These are phyloP conservation scores for Otolemur crassicaudatus DNA, from an alignment of 2,797 vertebrate species.

Conservation along the genomic window DNA sequence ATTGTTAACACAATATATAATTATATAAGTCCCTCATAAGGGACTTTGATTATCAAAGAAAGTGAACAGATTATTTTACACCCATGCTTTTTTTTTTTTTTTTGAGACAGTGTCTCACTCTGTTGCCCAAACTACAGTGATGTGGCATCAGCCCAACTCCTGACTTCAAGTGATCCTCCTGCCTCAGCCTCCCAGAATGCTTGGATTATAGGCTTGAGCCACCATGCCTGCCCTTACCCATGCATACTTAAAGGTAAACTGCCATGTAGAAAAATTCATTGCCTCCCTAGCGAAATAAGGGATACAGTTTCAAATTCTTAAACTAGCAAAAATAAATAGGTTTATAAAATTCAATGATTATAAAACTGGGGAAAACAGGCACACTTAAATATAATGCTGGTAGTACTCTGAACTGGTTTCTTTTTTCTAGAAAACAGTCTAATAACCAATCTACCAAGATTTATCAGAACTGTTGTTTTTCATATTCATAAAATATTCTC, in stretches of 20 bases:
- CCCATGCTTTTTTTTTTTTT: not conserved
- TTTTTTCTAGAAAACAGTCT: not conserved
- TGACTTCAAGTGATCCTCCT: too few species aligned
- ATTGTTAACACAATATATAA: not conserved
- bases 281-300: not conserved
- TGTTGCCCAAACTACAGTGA: too few species aligned
- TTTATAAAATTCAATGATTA: constrained; percentile 35
- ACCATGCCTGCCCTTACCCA: not conserved
- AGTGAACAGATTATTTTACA: not conserved
- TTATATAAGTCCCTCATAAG: not conserved
- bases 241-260: constrained; percentile 4
- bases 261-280: not conserved
- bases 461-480: not conserved
- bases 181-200: too few species aligned
- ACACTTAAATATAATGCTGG: constrained; percentile 4
- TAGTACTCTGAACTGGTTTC: not conserved
- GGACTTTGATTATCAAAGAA: not conserved
- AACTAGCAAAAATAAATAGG: constrained; percentile 1
- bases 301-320: not conserved
- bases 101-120: too few species aligned
- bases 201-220: too few species aligned
- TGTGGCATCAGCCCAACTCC: too few species aligned
- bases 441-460: constrained; percentile 10
- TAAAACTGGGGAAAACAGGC: not conserved
- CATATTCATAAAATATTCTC: constrained; percentile 15